Base-by-base conservation (phyloP, 2,888 invertebrate genomes). In the Mesorhabditis sp. region DNA sequence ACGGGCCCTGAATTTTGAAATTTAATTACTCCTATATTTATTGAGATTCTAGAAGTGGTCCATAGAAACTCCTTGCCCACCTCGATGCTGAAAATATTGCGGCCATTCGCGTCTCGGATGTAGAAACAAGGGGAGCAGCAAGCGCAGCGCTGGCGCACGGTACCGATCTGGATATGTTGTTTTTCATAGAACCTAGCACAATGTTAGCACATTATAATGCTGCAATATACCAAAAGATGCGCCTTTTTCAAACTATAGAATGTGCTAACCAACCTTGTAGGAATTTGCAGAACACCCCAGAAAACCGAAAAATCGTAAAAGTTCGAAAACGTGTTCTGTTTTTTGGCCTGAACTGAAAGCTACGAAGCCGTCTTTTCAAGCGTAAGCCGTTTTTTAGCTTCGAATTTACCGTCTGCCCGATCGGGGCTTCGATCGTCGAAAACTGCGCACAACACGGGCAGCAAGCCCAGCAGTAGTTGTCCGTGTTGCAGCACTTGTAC, bases 41-140 rank as follows among this genome's bases (percentile, higher is more conserved):
- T n/a, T 50, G 7, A 13, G 58, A 1, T 2, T 1, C 28, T 1
- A 28, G 2, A 28, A 28, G 1, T 28, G 28, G 28, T 2, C 1
- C 28, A 28, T 28, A 28, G 28, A 28, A 28, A 28, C 28, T 28
- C 58, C 58, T n/a, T 50, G 7, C n/a, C n/a, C 58, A 50, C 93
- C 86, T 92, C 91, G 80, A 94, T 92, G 75, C 89, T 89, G 6
- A 94, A 88, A 13, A 93, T 91, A 0, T 90, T 89, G 68, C 92
- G 91, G 2, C 92, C 92, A 41, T 89, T 87, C 0, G 91, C 90
- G 87, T 94, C 91, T 80, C 91, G 90, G 76, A 94, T 89, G 10
- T 88, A 88, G 85, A 91, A 93, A 67, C 90, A 89, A 4, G 93
- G 92, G 72, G 64, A 78, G 69, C 84, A 85, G 45, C 85, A 65